These are phyloP conservation scores for Myodes glareolus DNA, from an alignment of 2,113 vertebrate genomes.

Conservation along the genomic window DNA sequence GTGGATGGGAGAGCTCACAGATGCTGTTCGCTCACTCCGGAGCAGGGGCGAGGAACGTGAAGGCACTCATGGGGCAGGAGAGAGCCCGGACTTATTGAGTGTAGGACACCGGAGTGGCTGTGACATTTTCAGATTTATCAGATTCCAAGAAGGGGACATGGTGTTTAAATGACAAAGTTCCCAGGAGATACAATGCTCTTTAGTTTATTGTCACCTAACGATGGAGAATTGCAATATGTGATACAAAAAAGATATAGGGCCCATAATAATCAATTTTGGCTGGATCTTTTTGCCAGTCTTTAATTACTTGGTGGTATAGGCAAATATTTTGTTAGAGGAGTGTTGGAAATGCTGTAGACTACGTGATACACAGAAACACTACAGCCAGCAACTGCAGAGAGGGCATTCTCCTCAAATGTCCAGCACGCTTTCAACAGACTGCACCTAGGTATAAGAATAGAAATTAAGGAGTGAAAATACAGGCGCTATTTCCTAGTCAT, in stretches of 20 bases:
- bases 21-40: background rate
- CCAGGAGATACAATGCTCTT: background rate
- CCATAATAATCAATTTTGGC: too few relatives aligned
- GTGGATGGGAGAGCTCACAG: background rate
- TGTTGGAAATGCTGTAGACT: background rate
- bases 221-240: accelerated
- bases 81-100: background rate
- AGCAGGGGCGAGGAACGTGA: background rate
- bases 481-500: background rate
- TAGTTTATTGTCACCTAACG: background rate
- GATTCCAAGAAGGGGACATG: accelerated
- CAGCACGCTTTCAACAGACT: background rate
- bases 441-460: background rate
- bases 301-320: background rate
- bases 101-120: background rate
- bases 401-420: background rate
- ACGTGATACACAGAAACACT: background rate
- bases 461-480: background rate
- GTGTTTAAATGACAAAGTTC: background rate
- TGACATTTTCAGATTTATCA: background rate
- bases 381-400: background rate
- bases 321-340: background rate
- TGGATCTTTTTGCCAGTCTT: background rate
- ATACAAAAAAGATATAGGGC: background rate
- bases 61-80: background rate